phyloP scores from a whole-genome alignment of 2,113 vertebrate species.

The Xenus cinereus region DNA sequence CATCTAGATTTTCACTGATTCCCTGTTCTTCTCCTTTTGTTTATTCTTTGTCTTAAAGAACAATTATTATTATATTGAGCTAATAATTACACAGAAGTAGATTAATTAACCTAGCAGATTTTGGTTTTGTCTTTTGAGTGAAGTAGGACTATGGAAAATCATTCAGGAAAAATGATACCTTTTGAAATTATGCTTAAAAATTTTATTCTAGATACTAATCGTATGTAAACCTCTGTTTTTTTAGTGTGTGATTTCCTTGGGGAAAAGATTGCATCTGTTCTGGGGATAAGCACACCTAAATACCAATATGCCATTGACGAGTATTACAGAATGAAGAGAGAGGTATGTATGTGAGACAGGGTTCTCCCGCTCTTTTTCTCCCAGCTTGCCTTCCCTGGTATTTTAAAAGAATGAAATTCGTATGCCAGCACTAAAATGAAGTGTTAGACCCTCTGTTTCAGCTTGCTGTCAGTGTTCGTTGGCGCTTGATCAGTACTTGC shows the following conservation, averaged over 20 bases:
- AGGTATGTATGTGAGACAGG: constrained; percentile 75
- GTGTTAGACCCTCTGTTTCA: not conserved
- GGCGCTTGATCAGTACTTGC: not conserved
- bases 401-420: not conserved
- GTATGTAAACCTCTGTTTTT: constrained; percentile 33
- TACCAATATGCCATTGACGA: constrained; percentile 98
- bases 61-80: not conserved
- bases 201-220: not conserved
- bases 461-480: not conserved
- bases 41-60: not conserved
- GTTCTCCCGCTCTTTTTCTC: not conserved
- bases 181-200: not conserved
- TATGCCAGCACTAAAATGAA: not conserved
- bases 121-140: not conserved
- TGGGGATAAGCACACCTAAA: constrained; percentile 95
- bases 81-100: not conserved
- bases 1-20: not conserved
- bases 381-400: not conserved
- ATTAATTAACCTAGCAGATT: not conserved
- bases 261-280: constrained; percentile 93
- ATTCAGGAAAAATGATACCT: not conserved
- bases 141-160: not conserved
- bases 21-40: not conserved
- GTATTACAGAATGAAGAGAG: constrained; percentile 94
- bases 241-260: constrained; percentile 96